Evolutionary conservation across 2,113 vertebrate species (phyloP).

Genomic region (Corynorhinus townsendii): DNA sequence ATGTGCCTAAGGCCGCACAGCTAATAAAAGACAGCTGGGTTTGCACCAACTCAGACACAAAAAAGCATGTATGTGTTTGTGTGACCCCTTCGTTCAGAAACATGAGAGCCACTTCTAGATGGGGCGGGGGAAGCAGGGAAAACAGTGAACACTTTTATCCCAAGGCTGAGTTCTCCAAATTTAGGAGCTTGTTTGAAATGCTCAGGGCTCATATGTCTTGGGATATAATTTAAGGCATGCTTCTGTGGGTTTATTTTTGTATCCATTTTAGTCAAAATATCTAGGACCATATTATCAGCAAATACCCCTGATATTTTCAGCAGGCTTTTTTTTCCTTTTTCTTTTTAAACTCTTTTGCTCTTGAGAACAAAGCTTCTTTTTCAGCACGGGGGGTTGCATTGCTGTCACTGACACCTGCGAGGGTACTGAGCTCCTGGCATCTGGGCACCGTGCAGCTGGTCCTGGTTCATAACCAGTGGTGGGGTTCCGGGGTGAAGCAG

Average conservation of each 20-base stretch:
- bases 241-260: neutral
- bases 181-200: neutral
- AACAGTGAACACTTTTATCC: neutral
- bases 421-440: neutral
- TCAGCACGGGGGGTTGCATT: neutral
- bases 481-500: neutral
- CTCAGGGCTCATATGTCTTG: neutral
- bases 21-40: neutral
- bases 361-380: neutral
- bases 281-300: neutral
- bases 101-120: neutral
- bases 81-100: neutral
- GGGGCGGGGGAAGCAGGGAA: neutral
- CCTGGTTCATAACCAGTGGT: neutral
- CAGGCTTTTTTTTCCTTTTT: neutral
- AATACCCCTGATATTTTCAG: neutral
- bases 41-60: neutral
- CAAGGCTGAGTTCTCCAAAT: neutral
- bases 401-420: neutral
- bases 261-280: neutral
- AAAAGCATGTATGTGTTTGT: neutral
- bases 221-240: neutral
- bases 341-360: neutral
- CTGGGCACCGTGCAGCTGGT: neutral
- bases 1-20: neutral